Base-by-base conservation (phyloP, 2,797 vertebrate genomes). In the Sebastes steindachneri region DNA sequence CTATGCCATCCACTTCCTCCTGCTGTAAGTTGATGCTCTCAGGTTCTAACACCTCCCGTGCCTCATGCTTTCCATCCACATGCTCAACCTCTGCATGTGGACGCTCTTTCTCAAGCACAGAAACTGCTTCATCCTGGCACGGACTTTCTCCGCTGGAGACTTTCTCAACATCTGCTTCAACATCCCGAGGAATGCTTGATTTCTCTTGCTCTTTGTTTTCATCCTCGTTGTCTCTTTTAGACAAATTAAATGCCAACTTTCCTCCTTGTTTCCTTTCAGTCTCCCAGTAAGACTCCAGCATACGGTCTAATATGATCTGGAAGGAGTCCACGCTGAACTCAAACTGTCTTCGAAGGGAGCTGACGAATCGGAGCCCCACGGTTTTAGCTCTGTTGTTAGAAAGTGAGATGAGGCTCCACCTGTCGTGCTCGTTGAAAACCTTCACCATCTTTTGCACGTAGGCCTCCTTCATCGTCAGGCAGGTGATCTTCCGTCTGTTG, bases 401-500 rank as follows among this genome's bases (percentile, higher is more conserved):
- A 33, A 99, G 96, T 0, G 97, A 99, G 87, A 99, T 99, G 69
- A 99, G 97, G 82, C 99, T 99, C 99, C 99, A 99, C 63, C 96
- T 96, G 86, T 99, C 98, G 0, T 97, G 94, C 75, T 97, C 96
- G 0, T 95, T 97, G 92, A 97, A 99, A 21, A 99, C 97, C 86
- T 99, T 99, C 35, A 99, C 97, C 98, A 99, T 99, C 95, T 99
- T 99, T 92, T 99, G 97, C 57, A 99, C 98, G 0, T 99, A 99
- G 11, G 97, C 98, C 26, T 98, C 97, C 83, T 98, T 99, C 98
- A 99, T 98, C 3, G 94, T 99, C 70, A 97, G 95, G 53, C 95
- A 96, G 0, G 98, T 99, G 86, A 99, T 98, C 91, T 98, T 99
- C 65, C 98, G 96, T 76, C 98, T 97, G 93, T 99, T 99, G 4